Conservation (phyloP, 2,113 vertebrate species). For the Mormoops blainvillei region DNA sequence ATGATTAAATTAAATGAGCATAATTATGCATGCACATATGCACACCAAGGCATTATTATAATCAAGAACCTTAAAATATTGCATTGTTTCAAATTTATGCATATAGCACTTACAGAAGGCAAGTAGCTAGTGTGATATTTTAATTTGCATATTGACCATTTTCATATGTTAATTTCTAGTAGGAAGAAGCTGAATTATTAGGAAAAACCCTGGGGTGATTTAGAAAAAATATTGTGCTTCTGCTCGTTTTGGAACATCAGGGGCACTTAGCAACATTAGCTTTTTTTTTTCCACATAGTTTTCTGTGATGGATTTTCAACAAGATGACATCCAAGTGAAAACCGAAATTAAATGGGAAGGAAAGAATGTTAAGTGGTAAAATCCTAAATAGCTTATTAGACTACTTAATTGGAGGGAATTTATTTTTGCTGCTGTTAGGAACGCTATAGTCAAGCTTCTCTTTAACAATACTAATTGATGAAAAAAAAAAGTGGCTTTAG, state of each 20-base stretch:
- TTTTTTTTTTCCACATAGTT: slow-evolving; percentile 55
- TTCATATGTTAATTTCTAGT: slow-evolving; percentile 57
- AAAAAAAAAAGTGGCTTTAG: slow-evolving; percentile 40
- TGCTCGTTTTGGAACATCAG: slow-evolving; percentile 51
- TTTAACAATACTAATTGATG: slow-evolving; percentile 72
- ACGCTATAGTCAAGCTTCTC: slow-evolving; percentile 52
- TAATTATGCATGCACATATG: slow-evolving; percentile 71
- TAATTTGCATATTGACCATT: slow-evolving; percentile 57
- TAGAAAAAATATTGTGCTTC: slow-evolving; percentile 60
- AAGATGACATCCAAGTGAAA: slow-evolving; percentile 69
- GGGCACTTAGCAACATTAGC: slow-evolving; percentile 67
- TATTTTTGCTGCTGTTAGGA: slow-evolving; percentile 68
- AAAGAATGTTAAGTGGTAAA: slow-evolving; percentile 71
- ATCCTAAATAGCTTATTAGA: slow-evolving; percentile 68
- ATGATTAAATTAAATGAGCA: slow-evolving; percentile 73
- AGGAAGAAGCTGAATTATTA: slow-evolving; percentile 55
- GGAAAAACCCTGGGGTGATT: slow-evolving; percentile 36
- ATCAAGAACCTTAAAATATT: slow-evolving; percentile 63
- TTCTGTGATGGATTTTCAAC: slow-evolving; percentile 52
- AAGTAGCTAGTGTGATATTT: slow-evolving; percentile 62
- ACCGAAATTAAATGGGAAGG: slow-evolving; percentile 64
- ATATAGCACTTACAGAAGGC: slow-evolving; percentile 62
- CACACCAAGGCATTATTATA: slow-evolving; percentile 64
- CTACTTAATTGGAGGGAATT: slow-evolving; percentile 72
- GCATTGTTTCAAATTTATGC: slow-evolving; percentile 69